A percentile compares a stretch with the other conserved stretches of the same genome.
These are phyloP conservation scores for Aricia agestis DNA, from an alignment of 1,140 invertebrate species.

Conservation along the genomic window DNA sequence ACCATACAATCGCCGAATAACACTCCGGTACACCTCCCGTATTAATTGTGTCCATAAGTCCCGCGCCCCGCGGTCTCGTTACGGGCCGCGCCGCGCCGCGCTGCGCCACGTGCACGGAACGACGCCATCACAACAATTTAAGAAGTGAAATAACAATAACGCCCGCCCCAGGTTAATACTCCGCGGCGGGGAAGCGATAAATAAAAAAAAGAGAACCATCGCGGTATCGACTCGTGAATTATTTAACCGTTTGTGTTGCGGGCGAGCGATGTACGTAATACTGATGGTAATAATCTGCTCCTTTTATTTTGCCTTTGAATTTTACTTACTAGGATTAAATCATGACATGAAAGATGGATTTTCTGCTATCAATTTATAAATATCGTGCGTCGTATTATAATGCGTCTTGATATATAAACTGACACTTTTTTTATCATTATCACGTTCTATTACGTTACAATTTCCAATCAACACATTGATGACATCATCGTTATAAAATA, in stretches of 20 bases:
- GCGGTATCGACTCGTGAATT: slow-evolving; percentile 1
- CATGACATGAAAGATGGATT: too few relatives aligned
- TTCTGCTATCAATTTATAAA: too few relatives aligned
- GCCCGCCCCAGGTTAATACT: slow-evolving; percentile 36
- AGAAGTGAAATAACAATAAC: slow-evolving; percentile 68
- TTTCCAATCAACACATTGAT: too few relatives aligned
- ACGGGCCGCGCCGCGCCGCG: slow-evolving; percentile 52
- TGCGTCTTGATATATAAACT: too few relatives aligned
- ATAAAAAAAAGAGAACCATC: neutral
- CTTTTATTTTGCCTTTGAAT: too few relatives aligned
- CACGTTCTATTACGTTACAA: too few relatives aligned
- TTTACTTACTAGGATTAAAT: too few relatives aligned
- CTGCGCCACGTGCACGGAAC: slow-evolving; percentile 59
- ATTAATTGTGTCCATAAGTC: slow-evolving; percentile 44
- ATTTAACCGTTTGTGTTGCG: neutral
- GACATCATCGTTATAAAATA: neutral
- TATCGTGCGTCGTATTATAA: too few relatives aligned
- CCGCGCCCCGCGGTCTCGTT: slow-evolving; percentile 44
- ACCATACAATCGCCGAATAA: too few relatives aligned
- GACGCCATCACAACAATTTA: slow-evolving; percentile 67
- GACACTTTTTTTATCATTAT: too few relatives aligned
- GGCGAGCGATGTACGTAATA: neutral
- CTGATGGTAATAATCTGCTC: neutral
- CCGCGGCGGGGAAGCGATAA: neutral
- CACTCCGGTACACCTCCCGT: too few relatives aligned